Conservation (phyloP, 2,797 vertebrate genomes). For the Myotis findleyi region DNA sequence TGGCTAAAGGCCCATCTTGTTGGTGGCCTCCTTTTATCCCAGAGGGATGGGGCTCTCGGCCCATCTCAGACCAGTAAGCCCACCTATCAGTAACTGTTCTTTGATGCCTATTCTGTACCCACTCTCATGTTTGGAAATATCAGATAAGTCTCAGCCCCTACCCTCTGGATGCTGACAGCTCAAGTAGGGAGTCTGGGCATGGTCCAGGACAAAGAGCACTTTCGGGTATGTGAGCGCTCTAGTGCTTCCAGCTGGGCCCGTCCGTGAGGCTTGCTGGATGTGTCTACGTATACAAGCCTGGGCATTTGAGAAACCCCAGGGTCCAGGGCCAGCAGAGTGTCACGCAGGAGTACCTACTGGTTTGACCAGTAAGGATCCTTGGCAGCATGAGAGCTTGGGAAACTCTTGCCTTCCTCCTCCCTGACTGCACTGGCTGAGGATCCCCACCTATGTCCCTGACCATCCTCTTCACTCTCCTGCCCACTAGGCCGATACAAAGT, state of each 20-base stretch:
- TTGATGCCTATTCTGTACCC: neutral
- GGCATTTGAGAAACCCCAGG: neutral
- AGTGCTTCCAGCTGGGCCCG: neutral
- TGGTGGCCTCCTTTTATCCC: slow-evolving; percentile 38
- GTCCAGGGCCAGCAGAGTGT: neutral
- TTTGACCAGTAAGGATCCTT: neutral
- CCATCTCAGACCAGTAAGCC: neutral
- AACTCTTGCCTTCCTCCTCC: neutral
- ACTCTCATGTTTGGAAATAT: neutral
- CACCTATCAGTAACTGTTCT: neutral
- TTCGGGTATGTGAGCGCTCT: neutral
- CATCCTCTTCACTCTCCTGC: neutral
- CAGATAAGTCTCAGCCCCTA: neutral
- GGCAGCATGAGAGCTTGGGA: neutral
- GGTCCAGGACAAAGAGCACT: neutral
- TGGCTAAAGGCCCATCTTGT: neutral
- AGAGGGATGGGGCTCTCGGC: neutral
- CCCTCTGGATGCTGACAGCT: neutral
- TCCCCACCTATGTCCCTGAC: neutral
- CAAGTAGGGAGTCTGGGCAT: neutral
- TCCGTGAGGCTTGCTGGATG: neutral
- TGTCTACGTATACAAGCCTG: neutral
- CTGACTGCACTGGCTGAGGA: neutral
- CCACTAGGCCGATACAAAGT: slow-evolving; percentile 92
- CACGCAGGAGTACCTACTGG: neutral